Evolutionary conservation across 2,888 invertebrate species (phyloP), one percentile per base, ranked within the genome.

Genomic region (Eupithecia abbreviata): DNA sequence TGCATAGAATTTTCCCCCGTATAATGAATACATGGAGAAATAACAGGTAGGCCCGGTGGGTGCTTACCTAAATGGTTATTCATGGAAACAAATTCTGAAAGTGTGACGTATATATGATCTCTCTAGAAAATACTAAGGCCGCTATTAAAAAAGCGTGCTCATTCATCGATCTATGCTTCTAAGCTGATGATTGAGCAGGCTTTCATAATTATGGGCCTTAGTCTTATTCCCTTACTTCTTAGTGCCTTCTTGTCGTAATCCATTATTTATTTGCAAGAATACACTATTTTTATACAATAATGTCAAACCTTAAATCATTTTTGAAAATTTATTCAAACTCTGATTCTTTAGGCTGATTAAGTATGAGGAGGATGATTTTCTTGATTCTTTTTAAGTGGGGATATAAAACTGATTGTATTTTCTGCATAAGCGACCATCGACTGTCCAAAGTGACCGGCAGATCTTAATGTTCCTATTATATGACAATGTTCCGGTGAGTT

Each of bases 401-500:
- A 15, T 7, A 51, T n/a, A 51, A 51, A 13, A 51, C 49, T 3
- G 1, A 15, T 51, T 51, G 15, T n/a, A 43, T 43, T 45, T 43
- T 68, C 10, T 18, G 10, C 62, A 62, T 4, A 30, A 62, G 10
- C 67, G 18, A 68, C 13, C 15, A 15, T 43, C n/a, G 15, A n/a
- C n/a, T 68, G 3, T 68, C 43, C 15, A 45, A n/a, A 45, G n/a
- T 68, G 67, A 43, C 15, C 10, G 10, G 3, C 67, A 41, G 15
- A 67, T 9, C 4, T n/a, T 3, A n/a, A 10, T 68, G 7, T 42
- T 43, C 9, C 45, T 45, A 43, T n/a, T 43, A 30, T 43, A 18
- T 43, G 67, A 69, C n/a, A 74, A 72, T 79, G 74, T 42, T 10
- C 41, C 66, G 72, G 71, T 68, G 68, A 73, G 45, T 42, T 76